Evolutionary conservation across 2,888 invertebrate genomes (phyloP), one percentile per base, ranked within the genome.

Genomic region (Caenorhabditis zanzibari): DNA sequence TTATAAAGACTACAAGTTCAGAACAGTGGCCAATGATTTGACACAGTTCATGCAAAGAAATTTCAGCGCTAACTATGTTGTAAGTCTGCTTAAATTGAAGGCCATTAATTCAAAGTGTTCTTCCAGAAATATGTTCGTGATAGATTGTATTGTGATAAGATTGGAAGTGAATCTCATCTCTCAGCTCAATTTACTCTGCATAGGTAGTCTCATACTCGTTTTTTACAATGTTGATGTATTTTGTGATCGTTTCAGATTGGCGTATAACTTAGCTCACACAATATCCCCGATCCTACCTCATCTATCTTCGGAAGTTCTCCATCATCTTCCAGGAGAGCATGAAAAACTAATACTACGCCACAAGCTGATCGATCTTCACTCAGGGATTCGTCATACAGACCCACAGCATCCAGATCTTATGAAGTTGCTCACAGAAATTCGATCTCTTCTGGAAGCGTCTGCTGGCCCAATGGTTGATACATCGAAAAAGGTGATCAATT

Each of bases 201-300:
- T 52, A 52, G 52, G 72, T 58, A 41, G 2, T 32, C 32, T 10
- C n/a, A 14, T 12, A 1, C 14, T 22, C 22, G 6, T 52, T n/a
- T 35, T 32, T n/a, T 35, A 32, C 14, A 22, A 24, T 32, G 38
- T 6, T 38, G 5, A 19, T 49, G 4, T 12, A 19, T 47, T 24
- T 54, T 52, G 2, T n/a, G n/a, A n/a, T n/a, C n/a, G n/a, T n/a
- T n/a, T n/a, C 68, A 73, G 77, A 41, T 35, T 82, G 22, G 82
- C 82, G 10, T 44, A 71, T 28, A 79, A 76, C 22, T 56, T 92
- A 10, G 79, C 89, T 14, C 71, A 69, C 14, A 32, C 81, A 22
- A 86, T 92, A 16, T 88, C 91, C n/a, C 90, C 92, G 12, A 75
- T 91, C 41, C 80, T 91, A 12, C 91, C 91, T 5, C 91, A 91